phyloP scores from a whole-genome alignment of 2,797 vertebrate genomes.

The Podargus strigoides region DNA sequence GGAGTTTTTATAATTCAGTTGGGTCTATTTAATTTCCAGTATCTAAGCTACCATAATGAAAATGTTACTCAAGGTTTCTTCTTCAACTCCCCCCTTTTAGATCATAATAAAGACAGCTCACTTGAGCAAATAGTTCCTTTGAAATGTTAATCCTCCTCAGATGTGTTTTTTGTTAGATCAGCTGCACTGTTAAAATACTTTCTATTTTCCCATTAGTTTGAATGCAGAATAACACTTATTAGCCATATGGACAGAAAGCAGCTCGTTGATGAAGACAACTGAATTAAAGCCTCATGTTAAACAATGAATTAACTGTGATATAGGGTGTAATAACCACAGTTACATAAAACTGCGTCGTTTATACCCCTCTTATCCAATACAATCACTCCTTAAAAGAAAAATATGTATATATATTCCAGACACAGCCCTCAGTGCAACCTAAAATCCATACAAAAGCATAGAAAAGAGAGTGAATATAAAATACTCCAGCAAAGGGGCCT shows the following conservation, averaged over 20 bases:
- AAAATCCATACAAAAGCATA: not conserved
- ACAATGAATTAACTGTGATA: slow-evolving; percentile 46
- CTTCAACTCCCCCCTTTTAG: slow-evolving; percentile 41
- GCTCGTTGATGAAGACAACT: slow-evolving; percentile 48
- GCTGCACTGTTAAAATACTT: slow-evolving; percentile 66
- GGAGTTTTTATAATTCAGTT: slow-evolving; percentile 45
- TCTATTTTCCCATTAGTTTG: slow-evolving; percentile 60
- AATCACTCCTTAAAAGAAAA: not conserved
- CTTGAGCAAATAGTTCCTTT: slow-evolving; percentile 69
- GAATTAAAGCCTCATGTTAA: slow-evolving; percentile 50
- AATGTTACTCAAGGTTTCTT: slow-evolving; percentile 64
- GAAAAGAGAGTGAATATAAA: not conserved
- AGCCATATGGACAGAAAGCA: slow-evolving; percentile 65
- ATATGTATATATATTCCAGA: not conserved
- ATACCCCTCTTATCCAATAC: not conserved
- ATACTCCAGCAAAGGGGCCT: not conserved
- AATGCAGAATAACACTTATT: slow-evolving; percentile 63
- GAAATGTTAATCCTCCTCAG: slow-evolving; percentile 69
- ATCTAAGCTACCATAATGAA: slow-evolving; percentile 61
- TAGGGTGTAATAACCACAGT: not conserved
- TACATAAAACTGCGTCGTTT: not conserved
- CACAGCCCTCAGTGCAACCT: not conserved
- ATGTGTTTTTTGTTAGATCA: slow-evolving; percentile 69
- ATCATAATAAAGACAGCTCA: slow-evolving; percentile 64
- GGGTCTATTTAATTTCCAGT: slow-evolving; percentile 52